These are phyloP conservation scores for Dione vanillae DNA, from an alignment of 2,888 invertebrate genomes.

Conservation along the genomic window DNA sequence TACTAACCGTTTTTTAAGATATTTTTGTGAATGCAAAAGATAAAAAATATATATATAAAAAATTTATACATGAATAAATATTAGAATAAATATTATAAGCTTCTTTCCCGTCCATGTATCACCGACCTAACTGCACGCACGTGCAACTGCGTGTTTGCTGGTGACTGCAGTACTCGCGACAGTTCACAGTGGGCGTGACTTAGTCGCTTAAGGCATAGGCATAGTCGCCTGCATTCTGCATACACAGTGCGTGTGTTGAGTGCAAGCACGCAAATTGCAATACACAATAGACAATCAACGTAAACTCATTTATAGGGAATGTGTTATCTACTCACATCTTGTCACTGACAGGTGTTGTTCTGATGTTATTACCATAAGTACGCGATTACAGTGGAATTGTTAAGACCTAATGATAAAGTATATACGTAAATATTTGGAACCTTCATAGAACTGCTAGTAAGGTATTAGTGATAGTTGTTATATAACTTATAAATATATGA, in stretches of 20 bases:
- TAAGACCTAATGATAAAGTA: too few species aligned
- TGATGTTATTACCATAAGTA: background rate
- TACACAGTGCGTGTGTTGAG: background rate
- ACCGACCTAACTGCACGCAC: slow-evolving; percentile 10
- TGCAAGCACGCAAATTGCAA: background rate
- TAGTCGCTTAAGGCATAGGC: slow-evolving; percentile 21
- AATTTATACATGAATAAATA: too few species aligned
- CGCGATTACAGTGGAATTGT: background rate
- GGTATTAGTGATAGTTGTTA: too few species aligned
- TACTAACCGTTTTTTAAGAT: too few species aligned
- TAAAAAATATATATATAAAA: too few species aligned
- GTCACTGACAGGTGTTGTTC: background rate
- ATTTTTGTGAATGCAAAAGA: too few species aligned
- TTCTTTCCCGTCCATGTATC: background rate
- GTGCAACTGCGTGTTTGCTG: background rate
- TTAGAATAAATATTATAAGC: too few species aligned
- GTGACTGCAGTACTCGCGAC: background rate
- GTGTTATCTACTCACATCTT: slow-evolving; percentile 1
- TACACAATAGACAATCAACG: slow-evolving; percentile 19
- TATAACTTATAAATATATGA: too few species aligned
- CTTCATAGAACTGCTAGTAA: too few species aligned
- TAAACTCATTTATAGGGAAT: slow-evolving; percentile 22
- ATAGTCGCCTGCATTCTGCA: too few species aligned
- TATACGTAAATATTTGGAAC: too few species aligned
- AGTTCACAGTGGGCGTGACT: slow-evolving; percentile 19